These are phyloP conservation scores for Agraylea sexmaculata DNA, from an alignment of 1,140 invertebrate species.

Conservation along the genomic window DNA sequence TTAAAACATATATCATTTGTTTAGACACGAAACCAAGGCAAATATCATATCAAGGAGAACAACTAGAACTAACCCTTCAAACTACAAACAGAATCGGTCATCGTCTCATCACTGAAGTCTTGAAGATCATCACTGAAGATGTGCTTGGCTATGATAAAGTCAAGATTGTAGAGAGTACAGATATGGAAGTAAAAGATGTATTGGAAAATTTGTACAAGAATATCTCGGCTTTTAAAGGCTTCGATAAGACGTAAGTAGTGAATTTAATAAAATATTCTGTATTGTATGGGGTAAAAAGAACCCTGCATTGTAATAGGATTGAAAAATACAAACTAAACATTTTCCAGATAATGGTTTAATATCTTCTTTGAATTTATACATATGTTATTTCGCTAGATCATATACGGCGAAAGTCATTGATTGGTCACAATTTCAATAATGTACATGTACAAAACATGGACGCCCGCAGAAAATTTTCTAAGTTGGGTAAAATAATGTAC, in stretches of 20 bases:
- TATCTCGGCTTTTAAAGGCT: too few species aligned
- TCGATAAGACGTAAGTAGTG: slow-evolving; percentile 7
- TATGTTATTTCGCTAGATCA: too few species aligned
- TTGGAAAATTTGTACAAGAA: slow-evolving; percentile 29
- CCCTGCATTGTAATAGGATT: background rate
- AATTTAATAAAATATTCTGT: slow-evolving; percentile 1
- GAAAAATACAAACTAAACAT: background rate
- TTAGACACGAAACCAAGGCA: slow-evolving; percentile 8
- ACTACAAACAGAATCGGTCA: slow-evolving; percentile 46
- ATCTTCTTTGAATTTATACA: background rate
- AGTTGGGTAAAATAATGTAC: background rate
- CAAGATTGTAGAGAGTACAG: slow-evolving; percentile 33
- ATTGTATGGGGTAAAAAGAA: background rate
- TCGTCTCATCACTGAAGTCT: slow-evolving; percentile 47
- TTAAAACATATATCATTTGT: slow-evolving; percentile 1
- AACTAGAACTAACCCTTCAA: slow-evolving; percentile 35
- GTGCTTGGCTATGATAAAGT: slow-evolving; percentile 51
- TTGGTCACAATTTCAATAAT: background rate
- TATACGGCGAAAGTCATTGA: background rate
- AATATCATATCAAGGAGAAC: slow-evolving; percentile 13
- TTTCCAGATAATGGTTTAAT: slow-evolving; percentile 19
- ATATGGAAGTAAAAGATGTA: slow-evolving; percentile 31
- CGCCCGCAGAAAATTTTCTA: background rate
- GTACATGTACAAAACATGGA: background rate
- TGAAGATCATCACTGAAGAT: slow-evolving; percentile 51